These are phyloP conservation scores for Cantharis nigra DNA, from an alignment of 2,888 invertebrate species.

Conservation along the genomic window DNA sequence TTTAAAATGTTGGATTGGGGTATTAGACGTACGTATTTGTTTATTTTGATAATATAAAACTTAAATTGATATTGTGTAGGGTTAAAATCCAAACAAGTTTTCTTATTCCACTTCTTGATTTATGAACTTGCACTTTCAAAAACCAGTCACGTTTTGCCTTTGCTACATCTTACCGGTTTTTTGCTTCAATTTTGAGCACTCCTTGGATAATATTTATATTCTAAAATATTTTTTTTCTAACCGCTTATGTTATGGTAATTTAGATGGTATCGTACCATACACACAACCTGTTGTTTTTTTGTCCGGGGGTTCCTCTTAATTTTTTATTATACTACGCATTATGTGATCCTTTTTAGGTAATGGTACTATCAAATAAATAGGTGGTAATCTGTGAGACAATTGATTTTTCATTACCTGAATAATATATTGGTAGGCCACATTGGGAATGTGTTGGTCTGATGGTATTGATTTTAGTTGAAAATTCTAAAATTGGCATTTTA, in stretches of 20 bases:
- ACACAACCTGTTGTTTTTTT: constrained; percentile 12
- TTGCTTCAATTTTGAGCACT: constrained; percentile 14
- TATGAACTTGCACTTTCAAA: constrained; percentile 41
- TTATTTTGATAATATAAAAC: constrained; percentile 1
- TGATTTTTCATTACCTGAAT: neutral
- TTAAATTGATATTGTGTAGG: neutral
- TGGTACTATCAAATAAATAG: neutral
- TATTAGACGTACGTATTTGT: constrained; percentile 68
- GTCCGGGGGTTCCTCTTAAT: neutral
- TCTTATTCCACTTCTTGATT: constrained; percentile 38
- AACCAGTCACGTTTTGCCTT: constrained; percentile 41
- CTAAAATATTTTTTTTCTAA: constrained; percentile 4
- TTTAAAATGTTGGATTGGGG: constrained; percentile 74
- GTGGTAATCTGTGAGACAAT: neutral
- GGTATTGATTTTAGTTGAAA: neutral
- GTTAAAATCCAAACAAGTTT: constrained; percentile 34
- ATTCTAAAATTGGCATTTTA: neutral
- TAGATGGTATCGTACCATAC: constrained; percentile 3
- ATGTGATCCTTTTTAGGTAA: neutral
- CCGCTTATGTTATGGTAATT: constrained; percentile 7
- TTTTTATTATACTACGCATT: neutral
- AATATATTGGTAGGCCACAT: neutral
- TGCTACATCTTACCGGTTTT: constrained; percentile 27
- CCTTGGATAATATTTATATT: neutral
- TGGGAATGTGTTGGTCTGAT: neutral